Evolutionary conservation across 1,140 invertebrate species (phyloP).

Genomic region (Sitodiplosis mosellana): DNA sequence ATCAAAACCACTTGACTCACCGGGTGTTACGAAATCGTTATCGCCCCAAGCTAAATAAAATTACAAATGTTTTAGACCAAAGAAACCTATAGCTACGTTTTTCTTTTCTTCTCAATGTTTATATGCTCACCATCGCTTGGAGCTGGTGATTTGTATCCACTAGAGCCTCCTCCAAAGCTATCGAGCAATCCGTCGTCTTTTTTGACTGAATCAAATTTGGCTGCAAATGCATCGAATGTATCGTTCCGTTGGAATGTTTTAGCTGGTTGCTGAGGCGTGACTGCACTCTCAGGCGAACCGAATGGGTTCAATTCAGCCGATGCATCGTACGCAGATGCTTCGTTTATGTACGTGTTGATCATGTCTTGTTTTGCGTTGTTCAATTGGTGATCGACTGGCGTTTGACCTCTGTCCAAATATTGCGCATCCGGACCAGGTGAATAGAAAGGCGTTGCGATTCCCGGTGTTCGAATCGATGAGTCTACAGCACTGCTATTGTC

Average conservation of each 20-base stretch:
- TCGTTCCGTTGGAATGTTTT: constrained; percentile 19
- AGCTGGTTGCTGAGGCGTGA: constrained; percentile 4
- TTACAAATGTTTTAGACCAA: too few species aligned
- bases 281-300: constrained; percentile 23
- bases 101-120: too few species aligned
- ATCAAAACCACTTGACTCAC: constrained; percentile 36
- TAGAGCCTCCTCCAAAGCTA: constrained; percentile 23
- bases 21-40: constrained; percentile 28
- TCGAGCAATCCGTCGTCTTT: constrained; percentile 28
- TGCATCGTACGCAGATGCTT: constrained; percentile 9
- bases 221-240: constrained; percentile 66
- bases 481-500: background rate
- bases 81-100: too few species aligned
- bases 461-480: too few species aligned
- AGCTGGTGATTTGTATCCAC: constrained; percentile 22
- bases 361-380: constrained; percentile 1
- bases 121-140: constrained; percentile 20
- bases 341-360: background rate
- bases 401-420: background rate
- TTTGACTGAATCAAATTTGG: constrained; percentile 60
- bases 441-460: background rate
- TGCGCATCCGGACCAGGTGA: background rate
- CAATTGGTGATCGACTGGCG: background rate
- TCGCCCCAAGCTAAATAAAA: constrained; percentile 18
- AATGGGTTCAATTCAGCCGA: constrained; percentile 27